Base-by-base conservation (phyloP, 2,888 invertebrate genomes). In the Vanessa cardui region DNA sequence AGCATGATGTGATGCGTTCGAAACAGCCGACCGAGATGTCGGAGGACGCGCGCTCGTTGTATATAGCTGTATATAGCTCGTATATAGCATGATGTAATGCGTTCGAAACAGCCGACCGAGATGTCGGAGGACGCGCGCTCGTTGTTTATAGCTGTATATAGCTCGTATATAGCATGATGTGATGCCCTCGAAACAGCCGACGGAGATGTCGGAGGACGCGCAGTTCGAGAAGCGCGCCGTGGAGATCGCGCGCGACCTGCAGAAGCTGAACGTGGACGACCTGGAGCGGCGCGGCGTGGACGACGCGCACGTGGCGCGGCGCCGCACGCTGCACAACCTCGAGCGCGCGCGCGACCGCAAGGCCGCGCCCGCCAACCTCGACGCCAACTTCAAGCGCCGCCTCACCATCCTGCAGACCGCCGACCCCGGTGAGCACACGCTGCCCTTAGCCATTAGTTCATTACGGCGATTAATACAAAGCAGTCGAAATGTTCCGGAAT, bases 371-470 rank as follows among this genome's bases (percentile, higher is more conserved):
- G 96, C 97, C 72, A 99, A 98, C 1, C 91, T 99, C 64, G 99
- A 99, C 84, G 98, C 98, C 21, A 99, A 98, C 21, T 99, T 99
- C 89, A 96, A 97, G 80, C 96, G 98, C 77, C 94, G 98, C 47
- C 96, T 98, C 83, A 95, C 97, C 66, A 96, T 96, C 81, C 90
- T 97, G 80, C 96, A 96, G 73, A 95, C 96, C 59, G 95, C 96
- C 77, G 95, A 95, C 77, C 87, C 94, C 62, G 82, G 91, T 90
- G 71, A 80, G 82, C 72, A n/a, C n/a, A n/a, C n/a, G n/a, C n/a
- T n/a, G n/a, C n/a, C n/a, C n/a, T n/a, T n/a, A n/a, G n/a, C n/a
- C n/a, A n/a, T n/a, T n/a, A n/a, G n/a, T n/a, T n/a, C n/a, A n/a
- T n/a, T n/a, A n/a, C n/a, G n/a, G n/a, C n/a, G n/a, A n/a, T n/a